phyloP scores from a whole-genome alignment of 2,113 vertebrate genomes.

The human (Homo sapiens) region GRCh38 chr21:42459501-42460000 shows the following conservation, averaged over 20 bases:
- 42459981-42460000: no score
- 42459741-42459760: neutral
- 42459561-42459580: neutral
- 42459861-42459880: neutral
- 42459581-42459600: neutral
- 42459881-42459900: neutral
- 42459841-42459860: neutral
- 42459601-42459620: neutral
- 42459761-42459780: neutral
- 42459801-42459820: no score
- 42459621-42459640: neutral
- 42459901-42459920: neutral
- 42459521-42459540: no score
- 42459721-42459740: neutral
- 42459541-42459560: no score
- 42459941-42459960: no score
- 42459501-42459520: no score
- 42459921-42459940: neutral
- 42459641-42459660: neutral
- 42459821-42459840: neutral
- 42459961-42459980: neutral
- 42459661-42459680: neutral
- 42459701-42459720: neutral
- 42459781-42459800: no score
- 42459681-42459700: no score